A percentile compares a stretch with the other conserved stretches of the same genome.
Conservation (phyloP, 2,888 invertebrate genomes). For the Lordiphosa fenestrarum region DNA sequence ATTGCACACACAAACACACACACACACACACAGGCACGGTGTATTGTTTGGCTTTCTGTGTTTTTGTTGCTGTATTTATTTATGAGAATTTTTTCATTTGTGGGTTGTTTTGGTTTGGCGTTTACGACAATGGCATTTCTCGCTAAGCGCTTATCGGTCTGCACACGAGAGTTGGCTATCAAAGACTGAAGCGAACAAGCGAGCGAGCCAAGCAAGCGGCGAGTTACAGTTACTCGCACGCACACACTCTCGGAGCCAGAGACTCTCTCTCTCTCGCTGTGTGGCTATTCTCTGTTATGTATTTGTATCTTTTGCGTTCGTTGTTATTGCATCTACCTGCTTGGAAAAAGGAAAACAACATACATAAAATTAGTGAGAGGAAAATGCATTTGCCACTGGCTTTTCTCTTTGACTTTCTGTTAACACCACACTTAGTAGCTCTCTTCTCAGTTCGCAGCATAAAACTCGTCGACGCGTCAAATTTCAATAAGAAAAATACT, state of each 20-base stretch:
- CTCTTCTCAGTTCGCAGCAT: conserved; percentile 46
- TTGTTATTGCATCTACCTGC: conserved; percentile 57
- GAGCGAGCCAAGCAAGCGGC: conserved; percentile 24
- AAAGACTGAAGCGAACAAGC: conserved; percentile 75
- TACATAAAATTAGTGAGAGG: conserved; percentile 10
- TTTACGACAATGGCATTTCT: conserved; percentile 21
- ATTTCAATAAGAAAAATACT: conserved; percentile 43
- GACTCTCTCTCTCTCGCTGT: conserved; percentile 7
- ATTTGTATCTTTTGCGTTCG: conserved; percentile 18
- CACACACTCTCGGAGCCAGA: conserved; percentile 14
- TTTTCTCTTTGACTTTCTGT: neutral
- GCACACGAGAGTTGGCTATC: conserved; percentile 79
- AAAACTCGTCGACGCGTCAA: conserved; percentile 48
- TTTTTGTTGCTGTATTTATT: conserved; percentile 26
- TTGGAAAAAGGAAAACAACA: conserved; percentile 56
- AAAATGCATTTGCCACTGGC: conserved; percentile 10
- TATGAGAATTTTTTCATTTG: conserved; percentile 29
- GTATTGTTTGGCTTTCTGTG: conserved; percentile 12
- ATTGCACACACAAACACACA: neutral
- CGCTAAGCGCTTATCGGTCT: conserved; percentile 76
- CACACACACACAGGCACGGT: neutral
- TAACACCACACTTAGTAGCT: conserved; percentile 5
- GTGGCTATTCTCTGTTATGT: conserved; percentile 7
- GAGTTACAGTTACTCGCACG: conserved; percentile 65
- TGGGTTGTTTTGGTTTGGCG: conserved; percentile 24